These are phyloP conservation scores for Labeo catla DNA, from an alignment of 2,113 vertebrate genomes.

Conservation along the genomic window DNA sequence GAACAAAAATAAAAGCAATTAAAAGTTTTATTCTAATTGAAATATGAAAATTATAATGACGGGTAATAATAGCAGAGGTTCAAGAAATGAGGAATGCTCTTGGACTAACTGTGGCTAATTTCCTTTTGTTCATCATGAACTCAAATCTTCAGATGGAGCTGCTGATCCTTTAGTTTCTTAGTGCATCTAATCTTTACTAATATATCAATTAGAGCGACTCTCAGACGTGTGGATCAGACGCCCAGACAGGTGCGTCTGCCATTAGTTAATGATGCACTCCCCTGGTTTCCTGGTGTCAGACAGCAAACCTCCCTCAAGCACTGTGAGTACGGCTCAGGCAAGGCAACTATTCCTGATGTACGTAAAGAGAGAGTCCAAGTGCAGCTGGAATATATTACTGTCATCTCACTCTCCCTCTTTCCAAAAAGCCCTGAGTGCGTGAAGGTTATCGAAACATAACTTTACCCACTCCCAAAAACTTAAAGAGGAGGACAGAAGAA, in stretches of 20 bases:
- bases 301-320: slow-evolving; percentile 47
- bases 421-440: slow-evolving; percentile 13
- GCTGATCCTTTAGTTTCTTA: slow-evolving; percentile 23
- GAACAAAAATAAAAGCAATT: too few relatives aligned
- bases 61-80: neutral
- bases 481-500: neutral
- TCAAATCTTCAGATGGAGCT: slow-evolving; percentile 3
- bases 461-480: slow-evolving; percentile 21
- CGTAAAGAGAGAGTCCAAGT: slow-evolving; percentile 12
- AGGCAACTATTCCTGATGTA: slow-evolving; percentile 13
- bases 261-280: slow-evolving; percentile 49
- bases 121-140: neutral
- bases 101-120: neutral
- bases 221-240: slow-evolving; percentile 28
- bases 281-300: slow-evolving; percentile 46
- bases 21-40: too few relatives aligned
- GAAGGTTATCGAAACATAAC: slow-evolving; percentile 35
- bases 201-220: neutral
- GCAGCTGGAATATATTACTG: slow-evolving; percentile 41
- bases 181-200: slow-evolving; percentile 20
- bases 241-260: slow-evolving; percentile 41
- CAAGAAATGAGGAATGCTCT: neutral
- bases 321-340: slow-evolving; percentile 1
- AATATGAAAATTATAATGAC: too few relatives aligned
- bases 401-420: slow-evolving; percentile 21